phyloP scores from a whole-genome alignment of 2,113 vertebrate species.

The Nematolebias whitei region DNA sequence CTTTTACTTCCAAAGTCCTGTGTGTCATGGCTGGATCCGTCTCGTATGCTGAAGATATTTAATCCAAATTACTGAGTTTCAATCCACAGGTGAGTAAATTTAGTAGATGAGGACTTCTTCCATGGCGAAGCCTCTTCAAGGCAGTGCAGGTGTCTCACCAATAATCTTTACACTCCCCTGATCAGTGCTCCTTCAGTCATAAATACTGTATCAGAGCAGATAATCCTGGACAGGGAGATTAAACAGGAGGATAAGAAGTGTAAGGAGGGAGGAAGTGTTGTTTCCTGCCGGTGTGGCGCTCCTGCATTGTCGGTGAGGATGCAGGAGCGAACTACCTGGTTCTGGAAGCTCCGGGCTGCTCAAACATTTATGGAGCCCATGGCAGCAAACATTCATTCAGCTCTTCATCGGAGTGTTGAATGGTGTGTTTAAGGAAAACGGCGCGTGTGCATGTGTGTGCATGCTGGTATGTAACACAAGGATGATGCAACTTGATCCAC shows the following conservation, averaged over 20 bases:
- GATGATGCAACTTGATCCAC: conserved; percentile 69
- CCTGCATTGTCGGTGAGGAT: conserved; percentile 51
- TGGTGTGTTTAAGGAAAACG: conserved; percentile 44
- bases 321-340: conserved; percentile 59
- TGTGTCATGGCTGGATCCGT: conserved; percentile 63
- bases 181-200: conserved; percentile 13
- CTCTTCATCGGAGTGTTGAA: conserved; percentile 59
- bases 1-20: conserved; percentile 55
- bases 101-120: conserved; percentile 16
- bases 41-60: conserved; percentile 14
- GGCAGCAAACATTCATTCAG: conserved; percentile 67
- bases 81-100: conserved; percentile 14
- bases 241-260: conserved; percentile 4
- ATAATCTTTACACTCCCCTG: conserved; percentile 3
- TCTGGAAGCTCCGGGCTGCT: conserved; percentile 55
- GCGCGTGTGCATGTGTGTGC: conserved; percentile 26
- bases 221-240: conserved; percentile 1
- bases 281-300: conserved; percentile 41
- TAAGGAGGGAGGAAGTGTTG: conserved; percentile 25
- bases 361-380: conserved; percentile 77
- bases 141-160: conserved; percentile 14
- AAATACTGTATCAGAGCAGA: conserved; percentile 8
- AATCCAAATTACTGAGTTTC: conserved; percentile 39
- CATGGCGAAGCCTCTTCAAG: conserved; percentile 35
- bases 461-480: conserved; percentile 73